Conservation (phyloP, 2,888 invertebrate genomes). For the Cacoxenus indagator region DNA sequence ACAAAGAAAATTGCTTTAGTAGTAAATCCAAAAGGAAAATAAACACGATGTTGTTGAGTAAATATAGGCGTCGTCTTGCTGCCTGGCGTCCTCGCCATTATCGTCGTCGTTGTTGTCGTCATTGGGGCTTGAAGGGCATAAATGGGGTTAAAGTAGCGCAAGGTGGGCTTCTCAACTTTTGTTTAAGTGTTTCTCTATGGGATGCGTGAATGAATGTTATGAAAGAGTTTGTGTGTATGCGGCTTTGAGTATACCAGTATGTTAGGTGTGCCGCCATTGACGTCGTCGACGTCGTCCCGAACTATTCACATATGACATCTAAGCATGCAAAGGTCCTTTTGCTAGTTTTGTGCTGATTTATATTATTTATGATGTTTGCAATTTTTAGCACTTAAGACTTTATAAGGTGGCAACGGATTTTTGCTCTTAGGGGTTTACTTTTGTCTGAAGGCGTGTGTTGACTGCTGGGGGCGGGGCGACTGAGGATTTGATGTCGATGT, state of each 20-base stretch:
- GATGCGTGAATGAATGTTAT: slow-evolving; percentile 13
- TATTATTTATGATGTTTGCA: slow-evolving; percentile 64
- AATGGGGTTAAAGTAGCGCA: slow-evolving; percentile 6
- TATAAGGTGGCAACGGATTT: slow-evolving; percentile 19
- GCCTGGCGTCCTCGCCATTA: not conserved
- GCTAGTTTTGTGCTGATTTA: slow-evolving; percentile 43
- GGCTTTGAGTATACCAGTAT: not conserved
- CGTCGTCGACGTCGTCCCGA: not conserved
- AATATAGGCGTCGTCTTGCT: slow-evolving; percentile 5
- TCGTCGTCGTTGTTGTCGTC: slow-evolving; percentile 34
- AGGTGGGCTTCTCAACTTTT: slow-evolving; percentile 17
- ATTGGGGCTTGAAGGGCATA: not conserved
- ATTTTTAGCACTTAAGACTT: slow-evolving; percentile 54
- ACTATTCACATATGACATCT: not conserved
- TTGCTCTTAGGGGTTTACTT: not conserved
- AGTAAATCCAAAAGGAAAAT: slow-evolving; percentile 59
- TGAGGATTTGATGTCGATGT: not conserved
- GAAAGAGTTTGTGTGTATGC: not conserved
- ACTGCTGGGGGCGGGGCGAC: not conserved
- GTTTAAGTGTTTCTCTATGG: slow-evolving; percentile 9
- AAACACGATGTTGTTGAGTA: slow-evolving; percentile 46
- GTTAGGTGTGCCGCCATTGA: not conserved
- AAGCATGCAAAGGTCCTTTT: slow-evolving; percentile 18
- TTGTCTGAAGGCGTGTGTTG: not conserved
- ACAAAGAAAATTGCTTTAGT: slow-evolving; percentile 64